phyloP scores from a whole-genome alignment of 1,140 invertebrate genomes.

The Maconellicoccus hirsutus region DNA sequence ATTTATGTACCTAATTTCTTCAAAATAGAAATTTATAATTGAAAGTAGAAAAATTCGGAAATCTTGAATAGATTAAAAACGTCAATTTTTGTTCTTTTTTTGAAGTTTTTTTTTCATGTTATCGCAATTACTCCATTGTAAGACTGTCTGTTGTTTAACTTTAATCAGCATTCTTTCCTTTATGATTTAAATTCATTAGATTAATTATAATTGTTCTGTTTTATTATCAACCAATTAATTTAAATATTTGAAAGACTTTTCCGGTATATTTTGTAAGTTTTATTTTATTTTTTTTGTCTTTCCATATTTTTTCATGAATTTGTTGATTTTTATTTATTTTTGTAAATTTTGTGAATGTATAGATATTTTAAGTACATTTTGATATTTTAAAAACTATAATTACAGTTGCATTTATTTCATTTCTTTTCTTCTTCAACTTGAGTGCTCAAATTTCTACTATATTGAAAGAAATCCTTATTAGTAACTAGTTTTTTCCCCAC shows the following conservation, averaged over 20 bases:
- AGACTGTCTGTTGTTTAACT: constrained; percentile 6
- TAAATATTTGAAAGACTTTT: background rate
- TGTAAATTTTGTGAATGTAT: background rate
- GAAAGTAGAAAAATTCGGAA: too few species aligned
- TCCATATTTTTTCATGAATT: background rate
- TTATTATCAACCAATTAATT: background rate
- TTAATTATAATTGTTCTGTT: background rate
- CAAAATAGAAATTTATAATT: too few species aligned
- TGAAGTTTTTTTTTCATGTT: background rate
- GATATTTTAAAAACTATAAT: background rate
- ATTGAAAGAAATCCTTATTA: background rate
- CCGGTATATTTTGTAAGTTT: background rate
- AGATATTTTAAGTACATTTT: background rate
- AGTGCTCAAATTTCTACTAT: background rate
- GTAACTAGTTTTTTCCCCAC: background rate
- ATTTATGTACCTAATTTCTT: too few species aligned
- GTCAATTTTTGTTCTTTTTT: background rate
- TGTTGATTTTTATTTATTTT: background rate
- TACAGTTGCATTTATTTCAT: constrained; percentile 5
- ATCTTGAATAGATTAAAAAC: too few species aligned
- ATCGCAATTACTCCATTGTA: background rate
- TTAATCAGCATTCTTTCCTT: constrained; percentile 12
- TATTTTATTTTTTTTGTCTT: background rate
- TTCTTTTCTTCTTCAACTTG: background rate
- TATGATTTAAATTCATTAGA: background rate